Base-by-base conservation (phyloP, 2,113 vertebrate species). In the Saccopteryx bilineata region DNA sequence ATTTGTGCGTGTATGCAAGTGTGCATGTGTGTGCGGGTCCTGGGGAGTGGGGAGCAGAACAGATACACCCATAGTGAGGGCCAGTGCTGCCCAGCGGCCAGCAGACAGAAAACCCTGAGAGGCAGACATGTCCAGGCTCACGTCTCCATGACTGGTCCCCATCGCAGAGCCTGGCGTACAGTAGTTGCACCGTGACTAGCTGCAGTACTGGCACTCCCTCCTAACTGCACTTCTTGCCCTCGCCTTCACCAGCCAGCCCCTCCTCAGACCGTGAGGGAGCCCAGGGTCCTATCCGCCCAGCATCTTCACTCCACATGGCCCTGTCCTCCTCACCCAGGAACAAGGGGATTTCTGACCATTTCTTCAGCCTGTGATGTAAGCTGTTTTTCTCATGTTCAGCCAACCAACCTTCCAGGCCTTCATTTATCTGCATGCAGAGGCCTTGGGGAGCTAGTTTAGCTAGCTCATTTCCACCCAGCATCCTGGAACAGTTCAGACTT, bases 51-150 rank as follows among this genome's bases (percentile, higher is more conserved):
- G 31, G 65, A 7, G 39, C 3, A 23, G 71, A 48, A 68, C 50
- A 50, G 72, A 21, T 7, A 23, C 39, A 66, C 15, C 63, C 12
- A 0, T 17, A 2, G 5, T 5, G 14, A 21, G 50, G 9, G 60
- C 50, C 46, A 13, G 83, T 24, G 1, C 48, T 0, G 48, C 33
- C 26, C 7, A 0, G 60, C 19, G 7, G 10, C 4, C 0, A 4
- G 3, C 58, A 1, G 10, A 4, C 28, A 5, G 31, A 33, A 58
- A 31, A 82, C 68, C 23, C 71, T 23, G 1, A 39, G 56, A 11
- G 6, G 5, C 2, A 1, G 33, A 9, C 5, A 31, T 4, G 9
- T 26, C 33, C 39, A 5, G 11, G 69, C 58, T 28, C 9, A 33
- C 0, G 7, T 12, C 48, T 2, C 4, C 21, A 1, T 63, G 3